These are phyloP conservation scores for Aphelocoma californica DNA, from an alignment of 2,797 vertebrate genomes.

Conservation along the genomic window DNA sequence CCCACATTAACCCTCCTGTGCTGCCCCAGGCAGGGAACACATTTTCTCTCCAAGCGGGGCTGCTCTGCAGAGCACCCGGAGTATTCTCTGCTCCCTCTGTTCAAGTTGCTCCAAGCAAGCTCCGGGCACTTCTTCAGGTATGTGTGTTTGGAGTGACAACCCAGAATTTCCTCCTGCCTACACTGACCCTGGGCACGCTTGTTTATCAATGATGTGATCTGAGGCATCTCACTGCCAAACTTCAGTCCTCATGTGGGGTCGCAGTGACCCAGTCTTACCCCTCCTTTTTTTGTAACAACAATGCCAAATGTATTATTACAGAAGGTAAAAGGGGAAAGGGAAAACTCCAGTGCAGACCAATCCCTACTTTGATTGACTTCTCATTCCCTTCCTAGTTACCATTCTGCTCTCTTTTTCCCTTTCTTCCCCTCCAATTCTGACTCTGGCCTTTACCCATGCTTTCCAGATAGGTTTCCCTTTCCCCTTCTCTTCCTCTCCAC, in stretches of 20 bases:
- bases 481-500: background rate
- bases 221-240: background rate
- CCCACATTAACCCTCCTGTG: background rate
- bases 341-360: background rate
- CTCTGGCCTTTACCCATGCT: background rate
- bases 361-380: background rate
- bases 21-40: background rate
- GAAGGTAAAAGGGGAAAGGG: background rate
- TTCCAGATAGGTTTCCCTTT: background rate
- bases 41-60: fast-evolving
- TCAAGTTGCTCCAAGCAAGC: background rate
- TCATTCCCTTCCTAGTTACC: background rate
- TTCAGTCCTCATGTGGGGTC: fast-evolving
- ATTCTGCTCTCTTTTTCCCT: background rate
- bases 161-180: background rate
- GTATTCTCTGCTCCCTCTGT: background rate
- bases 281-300: background rate
- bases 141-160: background rate
- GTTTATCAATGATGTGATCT: background rate
- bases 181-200: background rate
- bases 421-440: background rate
- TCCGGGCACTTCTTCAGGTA: background rate
- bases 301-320: background rate
- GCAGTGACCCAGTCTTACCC: too few species aligned
- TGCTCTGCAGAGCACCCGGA: background rate